Conservation (phyloP, 2,113 vertebrate genomes). For the Podiceps cristatus region DNA sequence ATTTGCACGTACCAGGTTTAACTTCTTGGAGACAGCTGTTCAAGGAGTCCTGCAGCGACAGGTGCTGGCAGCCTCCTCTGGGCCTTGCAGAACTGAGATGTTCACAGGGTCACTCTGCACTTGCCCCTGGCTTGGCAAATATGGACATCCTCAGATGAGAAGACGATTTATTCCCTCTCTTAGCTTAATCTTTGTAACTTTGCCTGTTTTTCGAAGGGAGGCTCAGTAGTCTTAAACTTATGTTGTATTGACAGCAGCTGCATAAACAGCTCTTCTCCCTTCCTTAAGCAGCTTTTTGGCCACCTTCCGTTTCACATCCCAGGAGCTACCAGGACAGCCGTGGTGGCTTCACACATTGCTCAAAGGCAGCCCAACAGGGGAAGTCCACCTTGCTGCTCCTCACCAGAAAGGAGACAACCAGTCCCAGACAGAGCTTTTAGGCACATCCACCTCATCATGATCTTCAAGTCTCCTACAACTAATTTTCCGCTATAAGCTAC, state of each 20-base stretch:
- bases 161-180: not conserved
- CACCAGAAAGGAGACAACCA: not conserved
- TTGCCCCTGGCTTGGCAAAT: rapidly evolving
- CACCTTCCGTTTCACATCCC: not conserved
- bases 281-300: not conserved
- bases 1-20: not conserved
- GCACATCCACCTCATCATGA: not conserved
- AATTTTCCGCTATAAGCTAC: not conserved
- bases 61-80: not conserved
- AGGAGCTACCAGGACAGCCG: not conserved
- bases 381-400: not conserved
- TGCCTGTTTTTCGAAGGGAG: not conserved
- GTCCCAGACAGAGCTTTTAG: rapidly evolving
- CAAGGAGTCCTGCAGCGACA: not conserved
- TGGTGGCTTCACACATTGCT: rapidly evolving
- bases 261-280: not conserved
- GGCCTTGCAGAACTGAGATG: not conserved
- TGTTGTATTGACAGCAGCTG: not conserved
- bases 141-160: rapidly evolving
- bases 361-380: not conserved
- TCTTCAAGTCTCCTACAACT: not conserved
- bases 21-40: not conserved
- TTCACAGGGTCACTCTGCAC: not conserved
- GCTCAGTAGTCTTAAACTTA: not conserved
- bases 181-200: not conserved